Conservation (phyloP, 2,888 invertebrate genomes). For the Ophion obscuratus region DNA sequence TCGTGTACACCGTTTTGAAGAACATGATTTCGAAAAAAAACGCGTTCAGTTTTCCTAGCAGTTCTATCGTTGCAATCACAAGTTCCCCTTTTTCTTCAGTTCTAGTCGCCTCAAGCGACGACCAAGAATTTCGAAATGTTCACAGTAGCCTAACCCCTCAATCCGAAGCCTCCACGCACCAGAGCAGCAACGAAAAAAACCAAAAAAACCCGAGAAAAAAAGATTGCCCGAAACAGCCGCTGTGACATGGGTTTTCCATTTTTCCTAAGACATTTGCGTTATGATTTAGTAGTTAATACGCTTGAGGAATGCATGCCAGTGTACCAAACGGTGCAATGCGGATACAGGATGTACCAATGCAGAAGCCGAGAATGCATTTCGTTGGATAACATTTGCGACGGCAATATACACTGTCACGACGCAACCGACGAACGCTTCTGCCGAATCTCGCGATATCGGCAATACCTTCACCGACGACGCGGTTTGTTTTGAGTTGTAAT, state of each 20-base stretch:
- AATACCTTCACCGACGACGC: slow-evolving; percentile 80
- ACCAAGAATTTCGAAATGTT: too few relatives aligned
- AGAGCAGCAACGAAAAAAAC: background rate
- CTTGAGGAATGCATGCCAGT: slow-evolving; percentile 83
- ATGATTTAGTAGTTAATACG: slow-evolving; percentile 82
- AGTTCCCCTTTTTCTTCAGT: too few relatives aligned
- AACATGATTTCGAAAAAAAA: too few relatives aligned
- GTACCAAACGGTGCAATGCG: slow-evolving; percentile 81
- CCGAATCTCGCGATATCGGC: slow-evolving; percentile 84
- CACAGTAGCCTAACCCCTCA: background rate
- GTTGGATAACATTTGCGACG: slow-evolving; percentile 86
- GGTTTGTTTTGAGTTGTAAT: slow-evolving; percentile 81
- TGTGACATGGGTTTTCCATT: slow-evolving; percentile 46
- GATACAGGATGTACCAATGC: slow-evolving; percentile 85
- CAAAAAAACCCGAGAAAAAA: slow-evolving; percentile 8
- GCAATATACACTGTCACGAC: slow-evolving; percentile 87
- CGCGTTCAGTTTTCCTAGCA: too few relatives aligned
- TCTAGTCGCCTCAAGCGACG: too few relatives aligned
- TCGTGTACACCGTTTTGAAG: too few relatives aligned
- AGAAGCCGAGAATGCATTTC: slow-evolving; percentile 87
- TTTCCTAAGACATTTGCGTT: slow-evolving; percentile 74
- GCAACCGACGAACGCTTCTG: slow-evolving; percentile 88
- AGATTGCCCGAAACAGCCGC: slow-evolving; percentile 37
- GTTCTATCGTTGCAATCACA: too few relatives aligned
- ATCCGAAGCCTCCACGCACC: too few relatives aligned